Base-by-base conservation (phyloP, 2,888 invertebrate genomes). In the Tetramorium bicarinatum region DNA sequence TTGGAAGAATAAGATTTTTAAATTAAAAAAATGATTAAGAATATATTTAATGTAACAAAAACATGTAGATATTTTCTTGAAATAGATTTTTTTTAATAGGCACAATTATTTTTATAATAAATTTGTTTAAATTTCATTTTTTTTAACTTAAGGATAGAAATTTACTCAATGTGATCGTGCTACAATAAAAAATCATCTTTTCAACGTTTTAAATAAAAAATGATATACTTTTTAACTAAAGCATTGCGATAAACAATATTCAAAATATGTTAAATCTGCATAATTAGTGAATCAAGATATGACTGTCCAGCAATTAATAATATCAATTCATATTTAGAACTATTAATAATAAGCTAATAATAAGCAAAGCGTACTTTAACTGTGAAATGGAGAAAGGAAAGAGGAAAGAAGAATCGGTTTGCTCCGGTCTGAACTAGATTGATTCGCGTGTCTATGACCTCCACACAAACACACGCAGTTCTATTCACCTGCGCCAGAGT, bases 381-480 rank as follows among this genome's bases (percentile, higher is more conserved):
- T 69, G 76, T 67, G 62, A 84, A 85, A 84, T 69, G 49, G 56
- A 84, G 49, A 74, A 56, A 52, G 29, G 62, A 75, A 61, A 47
- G 56, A 41, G 49, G 62, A 52, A 71, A 82, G 81, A 85, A 83
- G 74, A 84, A 84, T 72, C 56, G 56, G 77, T 59, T 64, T 34
- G 34, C 62, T 56, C 52, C 76, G 79, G 67, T 52, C 34, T 64
- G 77, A 87, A 84, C 76, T 62, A 86, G 83, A 87, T 79, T 84
- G 85, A 87, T 74, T 69, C 72, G 54, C 41, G 74, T 81, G 77
- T 77, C 88, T 86, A 83, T 69, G 80, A 87, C 75, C 75, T 82
- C 77, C 15, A 25, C 21, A 21, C 11, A 47, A 15, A 41, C 38
- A 18, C 25, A 18, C 34, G n/a, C 25, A n/a, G 44, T 11, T 72